These are phyloP conservation scores for Ptychoptera contaminata DNA, from an alignment of 2,888 invertebrate species.

Conservation along the genomic window DNA sequence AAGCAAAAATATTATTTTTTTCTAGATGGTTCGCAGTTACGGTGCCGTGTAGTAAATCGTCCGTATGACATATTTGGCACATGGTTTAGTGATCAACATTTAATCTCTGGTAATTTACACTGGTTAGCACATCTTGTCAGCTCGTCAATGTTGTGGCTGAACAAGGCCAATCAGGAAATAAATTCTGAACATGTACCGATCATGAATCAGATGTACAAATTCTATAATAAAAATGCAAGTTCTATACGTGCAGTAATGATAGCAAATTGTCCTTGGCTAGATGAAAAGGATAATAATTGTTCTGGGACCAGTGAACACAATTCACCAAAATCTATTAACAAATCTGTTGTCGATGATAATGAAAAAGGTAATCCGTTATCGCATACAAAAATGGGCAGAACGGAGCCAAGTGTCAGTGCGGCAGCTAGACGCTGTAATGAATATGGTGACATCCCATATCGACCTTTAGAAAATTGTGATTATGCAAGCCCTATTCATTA, in stretches of 20 bases:
- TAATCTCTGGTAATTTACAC: constrained; percentile 65
- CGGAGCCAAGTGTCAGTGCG: constrained; percentile 7
- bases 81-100: constrained; percentile 71
- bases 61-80: constrained; percentile 80
- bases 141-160: constrained; percentile 60
- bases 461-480: constrained; percentile 27
- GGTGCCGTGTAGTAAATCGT: constrained; percentile 62
- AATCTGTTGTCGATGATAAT: background rate
- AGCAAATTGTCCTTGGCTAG: constrained; percentile 44
- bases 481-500: constrained; percentile 43
- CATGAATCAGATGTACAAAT: constrained; percentile 52
- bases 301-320: constrained; percentile 7
- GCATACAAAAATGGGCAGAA: constrained; percentile 17
- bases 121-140: constrained; percentile 63
- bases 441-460: background rate
- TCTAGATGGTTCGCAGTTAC: constrained; percentile 48
- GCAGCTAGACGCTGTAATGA: background rate
- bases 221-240: constrained; percentile 67
- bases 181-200: constrained; percentile 66
- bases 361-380: constrained; percentile 22
- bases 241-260: constrained; percentile 63
- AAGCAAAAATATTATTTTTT: no score
- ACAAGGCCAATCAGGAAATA: constrained; percentile 67
- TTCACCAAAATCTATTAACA: background rate
- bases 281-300: constrained; percentile 23